Evolutionary conservation across 2,113 vertebrate species (phyloP).

Genomic region (Lynx canadensis): DNA sequence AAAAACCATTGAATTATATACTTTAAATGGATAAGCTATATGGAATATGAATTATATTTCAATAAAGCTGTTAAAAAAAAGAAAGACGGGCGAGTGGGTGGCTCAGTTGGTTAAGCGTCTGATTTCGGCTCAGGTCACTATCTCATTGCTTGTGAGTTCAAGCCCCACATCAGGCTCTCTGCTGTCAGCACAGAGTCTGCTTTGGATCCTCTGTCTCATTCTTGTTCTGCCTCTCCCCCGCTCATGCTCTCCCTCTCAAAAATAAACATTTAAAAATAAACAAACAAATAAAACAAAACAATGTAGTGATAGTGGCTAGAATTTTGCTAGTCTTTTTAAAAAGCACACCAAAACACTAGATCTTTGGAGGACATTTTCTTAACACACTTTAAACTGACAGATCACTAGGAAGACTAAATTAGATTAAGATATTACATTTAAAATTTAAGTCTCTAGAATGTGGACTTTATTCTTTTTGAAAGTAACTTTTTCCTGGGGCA

Average conservation of each 20-base stretch:
- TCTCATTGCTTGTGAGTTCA: no score
- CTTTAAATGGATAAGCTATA: not conserved
- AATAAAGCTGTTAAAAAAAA: not conserved
- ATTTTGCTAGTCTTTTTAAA: conserved; percentile 32
- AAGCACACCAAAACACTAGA: not conserved
- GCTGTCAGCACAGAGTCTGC: no score
- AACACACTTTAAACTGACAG: conserved; percentile 6
- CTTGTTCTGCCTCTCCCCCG: no score
- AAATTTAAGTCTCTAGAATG: not conserved
- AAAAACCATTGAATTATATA: not conserved
- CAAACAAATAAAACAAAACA: not conserved
- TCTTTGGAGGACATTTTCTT: not conserved
- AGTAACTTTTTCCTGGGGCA: not conserved
- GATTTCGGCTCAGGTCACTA: no score
- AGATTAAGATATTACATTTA: not conserved
- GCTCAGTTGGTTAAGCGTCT: no score
- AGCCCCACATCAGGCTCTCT: no score
- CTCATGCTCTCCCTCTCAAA: no score
- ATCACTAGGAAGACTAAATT: not conserved
- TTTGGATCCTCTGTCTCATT: no score
- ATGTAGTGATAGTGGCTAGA: not conserved
- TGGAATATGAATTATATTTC: not conserved
- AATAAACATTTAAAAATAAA: not conserved
- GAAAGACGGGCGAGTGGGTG: no score
- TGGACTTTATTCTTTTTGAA: not conserved